These are phyloP conservation scores for Stictonetta naevosa DNA, from an alignment of 2,113 vertebrate species.

Conservation along the genomic window DNA sequence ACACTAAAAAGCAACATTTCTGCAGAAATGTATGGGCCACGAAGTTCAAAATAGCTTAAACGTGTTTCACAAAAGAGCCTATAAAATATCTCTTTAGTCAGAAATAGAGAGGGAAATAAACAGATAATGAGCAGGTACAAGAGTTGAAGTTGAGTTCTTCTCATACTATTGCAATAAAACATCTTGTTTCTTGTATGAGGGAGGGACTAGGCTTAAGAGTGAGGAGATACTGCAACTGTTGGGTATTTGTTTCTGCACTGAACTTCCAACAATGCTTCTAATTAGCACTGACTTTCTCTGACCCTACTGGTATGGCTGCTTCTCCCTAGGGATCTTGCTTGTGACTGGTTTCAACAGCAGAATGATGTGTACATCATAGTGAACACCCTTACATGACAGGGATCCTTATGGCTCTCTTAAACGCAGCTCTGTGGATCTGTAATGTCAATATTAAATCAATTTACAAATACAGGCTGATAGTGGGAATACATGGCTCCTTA, in stretches of 20 bases:
- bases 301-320: not conserved
- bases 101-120: not conserved
- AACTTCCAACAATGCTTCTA: not conserved
- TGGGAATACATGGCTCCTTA: not conserved
- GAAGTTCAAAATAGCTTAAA: not conserved
- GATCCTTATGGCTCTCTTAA: not conserved
- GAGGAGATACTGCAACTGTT: not conserved
- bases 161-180: not conserved
- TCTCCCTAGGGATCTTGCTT: not conserved
- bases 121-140: not conserved
- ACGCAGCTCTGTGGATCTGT: not conserved
- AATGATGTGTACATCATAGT: not conserved
- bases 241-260: not conserved
- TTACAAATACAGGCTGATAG: not conserved
- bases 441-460: not conserved
- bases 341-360: not conserved
- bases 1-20: not conserved
- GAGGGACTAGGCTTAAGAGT: not conserved
- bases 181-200: not conserved
- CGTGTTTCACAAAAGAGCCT: not conserved
- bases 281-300: not conserved
- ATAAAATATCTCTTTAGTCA: not conserved
- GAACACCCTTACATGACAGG: fast-evolving
- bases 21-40: not conserved
- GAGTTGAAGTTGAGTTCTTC: not conserved